Base-by-base conservation (phyloP, 2,113 vertebrate species). In the Thamnophis sirtalis region DNA sequence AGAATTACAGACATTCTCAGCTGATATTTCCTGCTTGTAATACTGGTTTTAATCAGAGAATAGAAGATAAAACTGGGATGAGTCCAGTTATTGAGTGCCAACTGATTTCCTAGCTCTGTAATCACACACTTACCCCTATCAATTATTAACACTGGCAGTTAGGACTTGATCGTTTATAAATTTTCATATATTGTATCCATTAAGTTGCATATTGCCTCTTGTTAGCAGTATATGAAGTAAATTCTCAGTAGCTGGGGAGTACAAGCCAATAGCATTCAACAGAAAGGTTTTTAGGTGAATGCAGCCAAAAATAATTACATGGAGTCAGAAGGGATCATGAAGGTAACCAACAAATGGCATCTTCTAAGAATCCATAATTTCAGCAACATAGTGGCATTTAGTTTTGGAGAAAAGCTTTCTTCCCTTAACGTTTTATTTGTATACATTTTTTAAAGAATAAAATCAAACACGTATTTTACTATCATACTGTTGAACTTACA, bases 141-240 rank as follows among this genome's bases (percentile, higher is more conserved):
- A 93, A 54, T 90, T 96, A 95, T 95, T 97, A 94, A 96, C 95
- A 22, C 90, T 96, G 94, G 91, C 94, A 97, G 85, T 84, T 88
- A 92, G 55, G 92, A 93, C 93, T 95, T 94, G 93, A 87, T 88
- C 90, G 90, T 95, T 95, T 97, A 73, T 91, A 94, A 89, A 90
- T 91, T 94, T 97, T 94, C 60, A 22, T 93, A 89, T 94, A 95
- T 95, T 95, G 92, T 91, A 94, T 93, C 53, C 55, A 43, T 48
- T 96, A 50, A 92, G 88, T 95, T 95, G 86, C 92, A 94, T 86
- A 68, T 56, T 96, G 93, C 33, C 86, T 93, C 92, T 95, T 96
- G 43, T 86, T 96, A 96, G 91, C 28, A 97, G 94, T 63, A 94
- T 91, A 90, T 87, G 88, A 54, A 95, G 90, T 53, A 96, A 96